A percentile compares a stretch with the other conserved stretches of the same genome.
Evolutionary conservation across 1,140 invertebrate species (phyloP).

Genomic region (Liolophura sinensis): DNA sequence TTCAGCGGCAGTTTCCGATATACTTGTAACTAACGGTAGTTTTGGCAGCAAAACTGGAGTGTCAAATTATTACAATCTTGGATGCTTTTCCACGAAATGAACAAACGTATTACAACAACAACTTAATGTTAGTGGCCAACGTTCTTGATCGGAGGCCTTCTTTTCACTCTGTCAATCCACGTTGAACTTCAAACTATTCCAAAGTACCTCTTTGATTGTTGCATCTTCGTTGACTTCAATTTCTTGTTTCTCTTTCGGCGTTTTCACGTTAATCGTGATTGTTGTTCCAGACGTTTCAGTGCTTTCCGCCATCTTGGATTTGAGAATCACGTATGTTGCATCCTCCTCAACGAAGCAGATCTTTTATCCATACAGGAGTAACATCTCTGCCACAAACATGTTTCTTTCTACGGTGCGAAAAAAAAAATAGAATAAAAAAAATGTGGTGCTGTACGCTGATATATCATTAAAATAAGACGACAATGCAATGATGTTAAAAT

Average conservation of each 20-base stretch:
- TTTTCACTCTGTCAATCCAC: not conserved
- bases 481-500: no score
- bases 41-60: not conserved
- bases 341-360: no score
- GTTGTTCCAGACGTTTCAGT: conserved; percentile 33
- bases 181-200: conserved; percentile 2
- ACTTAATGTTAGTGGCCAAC: conserved; percentile 8
- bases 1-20: not conserved
- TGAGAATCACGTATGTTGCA: no score
- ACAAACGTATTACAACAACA: not conserved
- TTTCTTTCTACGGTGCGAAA: no score
- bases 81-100: not conserved
- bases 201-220: conserved; percentile 86
- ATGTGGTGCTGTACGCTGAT: no score
- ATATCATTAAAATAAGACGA: no score
- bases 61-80: not conserved
- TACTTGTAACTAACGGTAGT: conserved; percentile 2
- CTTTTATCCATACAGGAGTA: no score
- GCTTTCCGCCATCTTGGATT: conserved; percentile 21
- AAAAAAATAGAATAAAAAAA: no score
- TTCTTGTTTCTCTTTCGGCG: conserved; percentile 91
- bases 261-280: conserved; percentile 92
- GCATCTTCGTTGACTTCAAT: conserved; percentile 85
- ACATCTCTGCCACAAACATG: no score
- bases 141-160: conserved; percentile 2